phyloP scores from a whole-genome alignment of 1,140 invertebrate species.

The Condylostylus longicornis region DNA sequence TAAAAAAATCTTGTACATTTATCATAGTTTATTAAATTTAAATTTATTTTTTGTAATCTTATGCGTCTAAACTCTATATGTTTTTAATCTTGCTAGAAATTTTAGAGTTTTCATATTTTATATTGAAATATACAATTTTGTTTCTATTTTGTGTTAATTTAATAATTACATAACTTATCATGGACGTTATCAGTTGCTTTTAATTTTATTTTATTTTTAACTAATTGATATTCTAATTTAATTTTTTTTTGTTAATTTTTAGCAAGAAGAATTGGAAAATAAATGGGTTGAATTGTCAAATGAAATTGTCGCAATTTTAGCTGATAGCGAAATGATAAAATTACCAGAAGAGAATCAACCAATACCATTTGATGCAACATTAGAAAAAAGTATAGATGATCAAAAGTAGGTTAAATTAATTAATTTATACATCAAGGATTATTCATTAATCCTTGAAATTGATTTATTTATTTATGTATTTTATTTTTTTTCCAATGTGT shows the following conservation, averaged over 20 bases:
- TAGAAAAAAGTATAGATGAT: constrained; percentile 67
- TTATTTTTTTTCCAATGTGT: constrained; percentile 4
- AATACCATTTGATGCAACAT: constrained; percentile 73
- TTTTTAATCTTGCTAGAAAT: too few relatives aligned
- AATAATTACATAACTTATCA: constrained; percentile 5
- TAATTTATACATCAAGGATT: constrained; percentile 3
- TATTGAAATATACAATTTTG: too few relatives aligned
- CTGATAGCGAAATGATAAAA: constrained; percentile 33
- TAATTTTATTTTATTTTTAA: constrained; percentile 4
- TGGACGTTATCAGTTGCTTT: constrained; percentile 8
- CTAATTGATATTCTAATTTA: constrained; percentile 4
- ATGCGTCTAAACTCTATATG: too few relatives aligned
- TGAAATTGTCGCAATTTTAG: constrained; percentile 55
- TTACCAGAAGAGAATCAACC: constrained; percentile 41
- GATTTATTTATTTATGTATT: constrained; percentile 2
- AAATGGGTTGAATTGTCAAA: constrained; percentile 57
- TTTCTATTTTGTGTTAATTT: constrained; percentile 6
- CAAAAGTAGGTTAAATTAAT: constrained; percentile 54
- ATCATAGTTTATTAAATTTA: too few relatives aligned
- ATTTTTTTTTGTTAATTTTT: neutral
- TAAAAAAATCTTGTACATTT: too few relatives aligned
- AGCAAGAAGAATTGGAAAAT: constrained; percentile 37
- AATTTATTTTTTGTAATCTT: too few relatives aligned
- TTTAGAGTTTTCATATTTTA: too few relatives aligned
- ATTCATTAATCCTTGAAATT: neutral